These are phyloP conservation scores for Sparidentex hasta DNA, from an alignment of 2,797 vertebrate genomes.

Conservation along the genomic window DNA sequence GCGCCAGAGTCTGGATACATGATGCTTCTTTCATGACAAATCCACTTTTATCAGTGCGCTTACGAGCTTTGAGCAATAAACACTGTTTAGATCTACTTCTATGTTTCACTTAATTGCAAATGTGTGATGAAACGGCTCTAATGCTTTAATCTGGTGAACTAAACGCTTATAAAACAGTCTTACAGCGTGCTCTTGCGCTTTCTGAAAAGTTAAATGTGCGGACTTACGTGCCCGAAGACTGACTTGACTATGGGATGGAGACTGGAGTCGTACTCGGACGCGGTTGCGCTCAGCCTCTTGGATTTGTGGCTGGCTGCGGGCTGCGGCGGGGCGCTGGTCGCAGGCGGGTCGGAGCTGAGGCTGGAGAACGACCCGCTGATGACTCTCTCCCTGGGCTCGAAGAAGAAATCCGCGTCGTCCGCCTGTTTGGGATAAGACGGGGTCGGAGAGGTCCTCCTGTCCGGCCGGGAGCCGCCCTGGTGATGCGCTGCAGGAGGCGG, in stretches of 20 bases:
- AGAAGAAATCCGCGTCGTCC: slow-evolving; percentile 84
- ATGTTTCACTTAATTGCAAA: not conserved
- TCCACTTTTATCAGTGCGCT: not conserved
- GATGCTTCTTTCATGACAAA: not conserved
- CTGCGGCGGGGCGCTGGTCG: slow-evolving; percentile 70
- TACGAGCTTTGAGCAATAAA: not conserved
- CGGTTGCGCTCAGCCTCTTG: slow-evolving; percentile 67
- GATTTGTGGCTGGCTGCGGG: slow-evolving; percentile 90
- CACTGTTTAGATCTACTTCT: not conserved
- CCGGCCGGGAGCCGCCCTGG: slow-evolving; percentile 61
- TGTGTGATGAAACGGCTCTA: not conserved
- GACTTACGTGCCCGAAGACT: slow-evolving; percentile 86
- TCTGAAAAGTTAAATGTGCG: not conserved
- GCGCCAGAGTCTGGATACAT: not conserved
- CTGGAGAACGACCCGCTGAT: slow-evolving; percentile 79
- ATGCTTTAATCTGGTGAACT: not conserved
- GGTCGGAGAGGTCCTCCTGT: slow-evolving; percentile 75
- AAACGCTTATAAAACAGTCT: not conserved
- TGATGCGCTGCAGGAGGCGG: slow-evolving; percentile 55
- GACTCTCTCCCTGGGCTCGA: slow-evolving; percentile 78
- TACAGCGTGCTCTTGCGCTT: not conserved
- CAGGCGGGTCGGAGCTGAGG: slow-evolving; percentile 72
- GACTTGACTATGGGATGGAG: slow-evolving; percentile 95
- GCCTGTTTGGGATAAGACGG: slow-evolving; percentile 71
- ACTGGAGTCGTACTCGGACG: slow-evolving; percentile 80